Conservation (phyloP, 2,888 invertebrate genomes). For the Synanthedon vespiformis region DNA sequence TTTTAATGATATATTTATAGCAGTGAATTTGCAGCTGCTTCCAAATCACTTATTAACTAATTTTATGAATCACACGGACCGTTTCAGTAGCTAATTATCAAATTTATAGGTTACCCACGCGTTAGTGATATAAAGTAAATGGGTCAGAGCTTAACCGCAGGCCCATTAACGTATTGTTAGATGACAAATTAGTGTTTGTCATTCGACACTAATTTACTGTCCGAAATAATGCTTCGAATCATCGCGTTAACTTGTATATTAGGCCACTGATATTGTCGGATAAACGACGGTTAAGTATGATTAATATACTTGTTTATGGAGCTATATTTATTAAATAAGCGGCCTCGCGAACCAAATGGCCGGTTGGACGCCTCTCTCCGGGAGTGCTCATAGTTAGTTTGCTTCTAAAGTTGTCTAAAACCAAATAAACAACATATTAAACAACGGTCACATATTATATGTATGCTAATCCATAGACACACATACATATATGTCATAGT, state of each 20-base stretch:
- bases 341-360: slow-evolving; percentile 3
- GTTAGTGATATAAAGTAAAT: slow-evolving; percentile 1
- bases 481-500: too few relatives aligned
- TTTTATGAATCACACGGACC: neutral
- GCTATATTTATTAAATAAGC: slow-evolving; percentile 27
- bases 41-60: neutral
- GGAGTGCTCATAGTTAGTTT: too few relatives aligned
- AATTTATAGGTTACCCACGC: neutral
- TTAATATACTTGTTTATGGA: slow-evolving; percentile 46
- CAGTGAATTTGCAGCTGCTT: too few relatives aligned
- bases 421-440: too few relatives aligned
- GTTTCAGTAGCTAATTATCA: neutral
- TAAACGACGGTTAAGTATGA: slow-evolving; percentile 39
- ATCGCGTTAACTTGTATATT: slow-evolving; percentile 10
- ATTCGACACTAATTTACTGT: slow-evolving; percentile 1
- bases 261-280: slow-evolving; percentile 15
- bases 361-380: neutral
- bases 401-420: too few relatives aligned
- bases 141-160: neutral
- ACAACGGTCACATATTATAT: too few relatives aligned
- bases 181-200: neutral
- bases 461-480: too few relatives aligned
- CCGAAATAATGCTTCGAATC: slow-evolving; percentile 13
- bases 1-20: too few relatives aligned
- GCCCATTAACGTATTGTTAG: neutral